Conservation (phyloP, 2,797 vertebrate species). For the Eupleurogrammus muticus region DNA sequence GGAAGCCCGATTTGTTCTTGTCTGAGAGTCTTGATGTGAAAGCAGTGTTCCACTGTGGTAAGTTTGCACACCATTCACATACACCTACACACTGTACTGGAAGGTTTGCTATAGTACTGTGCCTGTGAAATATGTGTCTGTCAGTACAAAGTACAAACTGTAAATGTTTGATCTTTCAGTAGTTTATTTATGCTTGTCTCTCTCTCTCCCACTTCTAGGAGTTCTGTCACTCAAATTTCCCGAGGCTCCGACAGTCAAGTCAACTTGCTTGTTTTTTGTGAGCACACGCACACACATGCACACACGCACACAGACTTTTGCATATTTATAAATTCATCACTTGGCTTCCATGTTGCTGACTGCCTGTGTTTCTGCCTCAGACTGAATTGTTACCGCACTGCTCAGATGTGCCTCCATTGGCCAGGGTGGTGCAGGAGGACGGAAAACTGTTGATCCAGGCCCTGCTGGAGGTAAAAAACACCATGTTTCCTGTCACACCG, state of each 20-base stretch:
- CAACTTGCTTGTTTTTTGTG: slow-evolving; percentile 97
- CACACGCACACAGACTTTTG: not conserved
- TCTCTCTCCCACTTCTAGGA: slow-evolving; percentile 79
- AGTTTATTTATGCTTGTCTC: slow-evolving; percentile 33
- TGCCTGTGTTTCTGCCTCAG: slow-evolving; percentile 74
- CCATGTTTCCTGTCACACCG: not conserved
- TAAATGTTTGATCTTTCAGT: slow-evolving; percentile 44
- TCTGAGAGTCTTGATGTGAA: slow-evolving; percentile 97
- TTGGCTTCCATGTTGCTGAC: slow-evolving; percentile 12
- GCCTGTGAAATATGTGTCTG: slow-evolving; percentile 25
- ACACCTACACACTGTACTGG: slow-evolving; percentile 4
- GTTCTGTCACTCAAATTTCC: slow-evolving; percentile 98
- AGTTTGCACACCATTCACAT: slow-evolving; percentile 74
- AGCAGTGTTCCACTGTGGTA: slow-evolving; percentile 98
- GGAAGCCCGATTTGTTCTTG: slow-evolving; percentile 98
- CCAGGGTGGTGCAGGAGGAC: slow-evolving; percentile 92
- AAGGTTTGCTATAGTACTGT: slow-evolving; percentile 6
- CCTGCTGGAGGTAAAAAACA: slow-evolving; percentile 91
- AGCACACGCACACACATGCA: slow-evolving; percentile 69
- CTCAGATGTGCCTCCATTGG: slow-evolving; percentile 91
- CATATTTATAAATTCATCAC: not conserved
- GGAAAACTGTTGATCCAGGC: slow-evolving; percentile 94
- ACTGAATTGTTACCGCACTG: slow-evolving; percentile 95
- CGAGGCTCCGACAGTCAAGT: slow-evolving; percentile 97
- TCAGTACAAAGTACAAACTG: slow-evolving; percentile 45